Conservation (phyloP, 2,113 vertebrate species). For the Psettodes erumei region DNA sequence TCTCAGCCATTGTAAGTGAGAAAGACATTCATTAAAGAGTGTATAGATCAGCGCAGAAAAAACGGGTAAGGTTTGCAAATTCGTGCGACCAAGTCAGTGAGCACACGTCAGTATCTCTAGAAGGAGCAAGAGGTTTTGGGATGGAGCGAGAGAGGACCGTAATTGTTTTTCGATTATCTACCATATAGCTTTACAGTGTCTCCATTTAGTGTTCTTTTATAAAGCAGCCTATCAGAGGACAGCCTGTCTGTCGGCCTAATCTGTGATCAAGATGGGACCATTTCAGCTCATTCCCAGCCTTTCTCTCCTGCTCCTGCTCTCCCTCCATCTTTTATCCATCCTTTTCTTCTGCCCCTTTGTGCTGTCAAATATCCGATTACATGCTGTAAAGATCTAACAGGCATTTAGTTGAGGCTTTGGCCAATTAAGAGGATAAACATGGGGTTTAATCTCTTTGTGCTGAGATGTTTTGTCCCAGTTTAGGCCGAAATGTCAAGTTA, state of each 20-base stretch:
- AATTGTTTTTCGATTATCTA: slow-evolving; percentile 69
- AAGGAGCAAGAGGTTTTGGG: background rate
- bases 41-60: too few species aligned
- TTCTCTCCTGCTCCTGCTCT: background rate
- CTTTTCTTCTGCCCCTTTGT: slow-evolving; percentile 21
- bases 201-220: slow-evolving; percentile 55
- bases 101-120: background rate
- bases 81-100: background rate
- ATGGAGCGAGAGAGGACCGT: slow-evolving; percentile 32
- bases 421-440: slow-evolving; percentile 61
- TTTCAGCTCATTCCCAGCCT: slow-evolving; percentile 16
- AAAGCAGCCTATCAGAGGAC: slow-evolving; percentile 38
- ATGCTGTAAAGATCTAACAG: slow-evolving; percentile 46
- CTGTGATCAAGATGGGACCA: slow-evolving; percentile 42
- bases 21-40: too few species aligned
- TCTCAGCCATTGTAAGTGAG: too few species aligned
- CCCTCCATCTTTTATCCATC: slow-evolving; percentile 10
- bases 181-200: slow-evolving; percentile 38
- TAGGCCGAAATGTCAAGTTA: slow-evolving; percentile 16
- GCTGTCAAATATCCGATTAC: slow-evolving; percentile 46
- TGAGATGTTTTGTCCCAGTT: slow-evolving; percentile 13
- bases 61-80: too few species aligned
- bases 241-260: slow-evolving; percentile 40
- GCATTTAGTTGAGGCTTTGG: slow-evolving; percentile 67
- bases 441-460: slow-evolving; percentile 24